Base-by-base conservation (phyloP, 2,113 vertebrate genomes). In the Telmatochromis brachygnathus region DNA sequence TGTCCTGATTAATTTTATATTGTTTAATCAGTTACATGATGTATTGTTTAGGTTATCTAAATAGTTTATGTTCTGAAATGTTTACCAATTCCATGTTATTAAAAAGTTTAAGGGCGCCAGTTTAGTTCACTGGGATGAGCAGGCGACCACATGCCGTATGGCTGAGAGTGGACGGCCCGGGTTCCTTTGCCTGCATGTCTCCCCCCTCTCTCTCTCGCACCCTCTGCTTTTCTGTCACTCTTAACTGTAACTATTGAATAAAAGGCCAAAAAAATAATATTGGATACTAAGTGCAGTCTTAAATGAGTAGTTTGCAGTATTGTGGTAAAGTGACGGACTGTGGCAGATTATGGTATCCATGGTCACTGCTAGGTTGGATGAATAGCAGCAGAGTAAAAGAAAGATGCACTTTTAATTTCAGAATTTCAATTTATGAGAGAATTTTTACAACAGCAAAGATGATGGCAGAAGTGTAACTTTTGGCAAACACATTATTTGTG, bases 171-270 rank as follows among this genome's bases (percentile, higher is more conserved):
- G 14, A 30, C 8, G 2, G 26, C 14, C 56, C 2, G 1, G 5
- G 26, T 60, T 60, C 3, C 26, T 60, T 60, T 60, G 8, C 8
- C 56, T 30, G 1, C 15, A 17, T 60, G 15, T 30, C 14, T 4
- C 1, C 12, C 13, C 54, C 1, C 10, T 3, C 19, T 6, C 49
- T 4, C n/a, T 14, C 54, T 14, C 23, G 5, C 7, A 0, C 55
- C 3, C 14, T 30, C 55, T 4, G 14, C 7, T 60, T 17, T 9
- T 17, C 28, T 33, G 56, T 10, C 56, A 62, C 30, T 35, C 30
- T 62, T 35, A 6, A 62, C 58, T 62, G 56, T 60, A 33, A 62
- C 6, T 19, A 62, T 35, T 35, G 6, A 62, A n/a, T 62, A 62
- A 62, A 62, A 11, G 58, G 28, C 15, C 28, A 2, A n/a, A 62